These are phyloP conservation scores for Cephus sareptanus DNA, from an alignment of 2,888 invertebrate genomes.

Conservation along the genomic window DNA sequence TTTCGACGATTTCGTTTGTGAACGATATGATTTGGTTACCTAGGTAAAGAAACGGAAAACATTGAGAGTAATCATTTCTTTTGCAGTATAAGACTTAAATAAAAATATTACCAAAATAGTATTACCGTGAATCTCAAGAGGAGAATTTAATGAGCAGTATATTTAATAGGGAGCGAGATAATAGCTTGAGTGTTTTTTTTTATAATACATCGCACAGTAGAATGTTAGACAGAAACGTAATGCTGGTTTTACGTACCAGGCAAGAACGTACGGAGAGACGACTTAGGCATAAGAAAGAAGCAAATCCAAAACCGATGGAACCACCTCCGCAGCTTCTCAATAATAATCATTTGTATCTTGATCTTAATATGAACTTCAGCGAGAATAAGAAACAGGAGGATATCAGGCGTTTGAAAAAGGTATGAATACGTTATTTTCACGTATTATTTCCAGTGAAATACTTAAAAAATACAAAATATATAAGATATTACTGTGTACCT, in stretches of 20 bases:
- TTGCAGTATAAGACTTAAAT: background rate
- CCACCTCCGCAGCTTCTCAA: slow-evolving; percentile 50
- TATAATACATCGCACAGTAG: slow-evolving; percentile 4
- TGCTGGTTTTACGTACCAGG: slow-evolving; percentile 51
- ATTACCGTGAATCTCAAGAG: background rate
- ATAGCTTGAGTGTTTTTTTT: background rate
- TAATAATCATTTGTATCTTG: slow-evolving; percentile 50
- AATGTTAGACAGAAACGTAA: slow-evolving; percentile 52
- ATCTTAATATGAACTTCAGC: slow-evolving; percentile 51
- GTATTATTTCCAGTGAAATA: background rate
- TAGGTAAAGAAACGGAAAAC: background rate
- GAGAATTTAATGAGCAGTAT: background rate
- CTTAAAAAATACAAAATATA: background rate
- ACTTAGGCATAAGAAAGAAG: slow-evolving; percentile 51
- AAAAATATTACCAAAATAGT: background rate
- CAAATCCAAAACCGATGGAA: slow-evolving; percentile 53
- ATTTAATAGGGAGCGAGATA: background rate
- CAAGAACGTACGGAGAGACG: slow-evolving; percentile 54
- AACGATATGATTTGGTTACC: background rate
- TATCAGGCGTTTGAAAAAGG: slow-evolving; percentile 38
- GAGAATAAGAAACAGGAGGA: slow-evolving; percentile 41
- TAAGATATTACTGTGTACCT: background rate
- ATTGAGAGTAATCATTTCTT: background rate
- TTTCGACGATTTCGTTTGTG: background rate
- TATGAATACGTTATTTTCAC: slow-evolving; percentile 23